Evolutionary conservation across 1,140 invertebrate genomes (phyloP).

Genomic region (Euwallacea fornicatus): DNA sequence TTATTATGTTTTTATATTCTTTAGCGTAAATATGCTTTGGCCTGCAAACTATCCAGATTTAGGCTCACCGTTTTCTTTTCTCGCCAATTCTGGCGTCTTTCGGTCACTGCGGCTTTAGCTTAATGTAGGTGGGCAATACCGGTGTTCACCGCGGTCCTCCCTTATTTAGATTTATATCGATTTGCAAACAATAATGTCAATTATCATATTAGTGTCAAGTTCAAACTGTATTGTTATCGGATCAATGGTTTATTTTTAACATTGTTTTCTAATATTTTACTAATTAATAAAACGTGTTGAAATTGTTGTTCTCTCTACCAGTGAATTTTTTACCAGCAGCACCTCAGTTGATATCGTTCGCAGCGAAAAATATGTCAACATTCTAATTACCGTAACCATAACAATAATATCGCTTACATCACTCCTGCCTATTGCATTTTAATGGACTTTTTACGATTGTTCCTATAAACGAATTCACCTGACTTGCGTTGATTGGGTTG

Average conservation of each 20-base stretch:
- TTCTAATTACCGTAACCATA: slow-evolving; percentile 15
- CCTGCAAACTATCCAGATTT: neutral
- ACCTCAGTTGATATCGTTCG: neutral
- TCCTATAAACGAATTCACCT: slow-evolving; percentile 16
- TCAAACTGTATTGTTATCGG: neutral
- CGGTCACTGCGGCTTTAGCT: neutral
- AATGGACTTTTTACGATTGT: slow-evolving; percentile 18
- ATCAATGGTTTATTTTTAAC: no score
- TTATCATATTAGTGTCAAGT: slow-evolving; percentile 4
- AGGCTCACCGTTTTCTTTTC: neutral
- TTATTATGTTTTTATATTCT: no score
- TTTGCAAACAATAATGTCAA: slow-evolving; percentile 1
- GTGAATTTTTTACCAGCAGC: no score
- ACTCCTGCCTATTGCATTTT: slow-evolving; percentile 21
- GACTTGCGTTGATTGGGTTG: neutral
- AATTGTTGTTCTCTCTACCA: no score
- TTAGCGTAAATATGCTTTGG: no score
- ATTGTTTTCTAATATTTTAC: no score
- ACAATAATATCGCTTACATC: slow-evolving; percentile 22
- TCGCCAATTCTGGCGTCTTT: neutral
- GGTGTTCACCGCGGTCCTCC: neutral
- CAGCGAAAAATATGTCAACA: slow-evolving; percentile 1
- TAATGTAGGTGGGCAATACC: neutral
- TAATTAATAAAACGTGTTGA: no score
- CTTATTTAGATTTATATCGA: neutral